These are phyloP conservation scores for Neodiprion fabricii DNA, from an alignment of 1,140 invertebrate genomes.

Conservation along the genomic window DNA sequence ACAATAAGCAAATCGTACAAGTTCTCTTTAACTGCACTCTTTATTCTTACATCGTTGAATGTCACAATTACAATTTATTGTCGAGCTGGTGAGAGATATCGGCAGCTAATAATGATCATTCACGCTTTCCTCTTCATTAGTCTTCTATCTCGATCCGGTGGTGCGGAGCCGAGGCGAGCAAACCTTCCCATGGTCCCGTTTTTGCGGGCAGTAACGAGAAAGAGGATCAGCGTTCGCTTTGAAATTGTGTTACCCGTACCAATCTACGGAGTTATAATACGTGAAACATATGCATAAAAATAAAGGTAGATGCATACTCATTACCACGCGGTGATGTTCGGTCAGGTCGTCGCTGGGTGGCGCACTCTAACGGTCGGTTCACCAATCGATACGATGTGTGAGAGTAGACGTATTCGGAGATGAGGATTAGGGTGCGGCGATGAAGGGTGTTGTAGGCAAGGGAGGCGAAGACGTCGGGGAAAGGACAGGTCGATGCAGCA, in stretches of 20 bases:
- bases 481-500: conserved; percentile 53
- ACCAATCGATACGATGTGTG: conserved; percentile 53
- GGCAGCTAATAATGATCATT: no score
- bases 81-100: no score
- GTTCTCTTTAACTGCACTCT: no score
- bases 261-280: conserved; percentile 10
- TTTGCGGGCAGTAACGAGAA: not conserved
- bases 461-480: conserved; percentile 9
- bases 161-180: no score
- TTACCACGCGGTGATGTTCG: not conserved
- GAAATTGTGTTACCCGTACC: not conserved
- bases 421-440: conserved; percentile 57
- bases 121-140: no score
- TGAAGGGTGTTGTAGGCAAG: conserved; percentile 32
- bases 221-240: not conserved
- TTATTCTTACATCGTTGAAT: no score
- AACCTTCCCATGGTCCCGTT: no score
- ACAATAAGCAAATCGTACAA: no score
- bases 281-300: not conserved
- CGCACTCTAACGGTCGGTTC: conserved; percentile 46
- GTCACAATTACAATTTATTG: no score
- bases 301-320: not conserved
- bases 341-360: conserved; percentile 36
- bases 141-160: no score
- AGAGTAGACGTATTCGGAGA: conserved; percentile 50